Percentiles rank a stretch among this genome's conserved stretches.
phyloP scores from a whole-genome alignment of 1,140 invertebrate species.

The Goniozus legneri region DNA sequence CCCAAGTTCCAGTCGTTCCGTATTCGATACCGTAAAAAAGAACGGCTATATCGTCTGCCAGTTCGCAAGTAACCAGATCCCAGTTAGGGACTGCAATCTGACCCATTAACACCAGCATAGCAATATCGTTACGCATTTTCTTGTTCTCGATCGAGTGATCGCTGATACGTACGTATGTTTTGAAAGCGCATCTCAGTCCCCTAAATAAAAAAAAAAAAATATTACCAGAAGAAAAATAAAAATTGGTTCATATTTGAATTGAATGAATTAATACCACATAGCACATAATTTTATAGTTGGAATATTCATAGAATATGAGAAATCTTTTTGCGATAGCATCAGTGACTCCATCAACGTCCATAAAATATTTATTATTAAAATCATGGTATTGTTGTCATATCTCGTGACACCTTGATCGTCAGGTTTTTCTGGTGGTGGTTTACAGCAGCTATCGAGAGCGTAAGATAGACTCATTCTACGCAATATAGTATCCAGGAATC shows the following conservation, averaged over 20 bases:
- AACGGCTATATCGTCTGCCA: constrained; percentile 30
- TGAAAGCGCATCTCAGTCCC: constrained; percentile 30
- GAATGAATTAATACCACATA: constrained; percentile 33
- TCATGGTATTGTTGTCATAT: constrained; percentile 17
- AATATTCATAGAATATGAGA: constrained; percentile 7
- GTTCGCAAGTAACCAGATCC: constrained; percentile 30
- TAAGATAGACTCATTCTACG: constrained; percentile 26
- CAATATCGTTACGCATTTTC: constrained; percentile 37
- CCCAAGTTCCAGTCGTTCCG: constrained; percentile 16
- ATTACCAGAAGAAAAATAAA: too few relatives aligned
- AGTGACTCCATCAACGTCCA: constrained; percentile 29
- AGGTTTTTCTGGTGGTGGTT: constrained; percentile 7
- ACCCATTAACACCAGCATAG: constrained; percentile 30
- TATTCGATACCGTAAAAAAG: constrained; percentile 20
- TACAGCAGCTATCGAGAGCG: constrained; percentile 7
- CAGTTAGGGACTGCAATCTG: constrained; percentile 25
- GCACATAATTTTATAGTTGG: constrained; percentile 12
- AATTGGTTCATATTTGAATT: too few relatives aligned
- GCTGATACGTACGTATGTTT: constrained; percentile 18
- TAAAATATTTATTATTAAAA: constrained; percentile 26
- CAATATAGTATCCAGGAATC: constrained; percentile 29
- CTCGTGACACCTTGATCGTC: constrained; percentile 11
- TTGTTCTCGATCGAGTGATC: constrained; percentile 11
- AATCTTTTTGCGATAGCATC: constrained; percentile 3
- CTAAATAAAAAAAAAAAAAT: too few relatives aligned